Evolutionary conservation across 2,113 vertebrate species (phyloP).

Genomic region (Solenodon paradoxus): DNA sequence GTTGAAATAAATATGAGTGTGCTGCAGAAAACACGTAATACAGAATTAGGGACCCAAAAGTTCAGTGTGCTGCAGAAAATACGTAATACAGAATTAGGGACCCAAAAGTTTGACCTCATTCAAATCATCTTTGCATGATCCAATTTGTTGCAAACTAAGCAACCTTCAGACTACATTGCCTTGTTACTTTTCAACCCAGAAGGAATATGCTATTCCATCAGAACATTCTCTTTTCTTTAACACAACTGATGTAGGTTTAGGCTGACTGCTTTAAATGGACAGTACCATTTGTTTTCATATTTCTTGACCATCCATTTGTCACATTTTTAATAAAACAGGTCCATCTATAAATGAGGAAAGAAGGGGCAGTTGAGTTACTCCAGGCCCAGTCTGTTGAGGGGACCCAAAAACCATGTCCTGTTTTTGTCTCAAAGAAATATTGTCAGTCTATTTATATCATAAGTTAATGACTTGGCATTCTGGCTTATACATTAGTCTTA

Average conservation of each 20-base stretch:
- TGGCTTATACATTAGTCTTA: background rate
- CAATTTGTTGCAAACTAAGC: background rate
- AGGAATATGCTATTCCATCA: background rate
- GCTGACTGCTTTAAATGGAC: too few relatives aligned
- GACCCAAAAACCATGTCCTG: too few relatives aligned
- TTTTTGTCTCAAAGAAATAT: too few relatives aligned
- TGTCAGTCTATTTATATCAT: background rate
- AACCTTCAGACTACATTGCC: background rate
- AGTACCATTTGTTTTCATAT: too few relatives aligned
- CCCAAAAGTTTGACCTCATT: background rate
- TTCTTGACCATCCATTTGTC: too few relatives aligned
- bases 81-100: background rate
- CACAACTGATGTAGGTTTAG: too few relatives aligned
- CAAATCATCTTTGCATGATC: background rate
- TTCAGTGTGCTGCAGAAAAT: too few relatives aligned
- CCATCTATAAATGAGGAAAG: too few relatives aligned
- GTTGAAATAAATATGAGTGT: background rate
- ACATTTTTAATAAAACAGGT: too few relatives aligned
- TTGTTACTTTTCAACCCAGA: background rate
- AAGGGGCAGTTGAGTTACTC: too few relatives aligned
- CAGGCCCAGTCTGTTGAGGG: too few relatives aligned
- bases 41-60: too few relatives aligned
- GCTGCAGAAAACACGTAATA: background rate
- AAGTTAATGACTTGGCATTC: background rate
- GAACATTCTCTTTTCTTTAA: background rate